Conservation (phyloP, 2,888 invertebrate genomes). For the Drosophila pegasa region DNA sequence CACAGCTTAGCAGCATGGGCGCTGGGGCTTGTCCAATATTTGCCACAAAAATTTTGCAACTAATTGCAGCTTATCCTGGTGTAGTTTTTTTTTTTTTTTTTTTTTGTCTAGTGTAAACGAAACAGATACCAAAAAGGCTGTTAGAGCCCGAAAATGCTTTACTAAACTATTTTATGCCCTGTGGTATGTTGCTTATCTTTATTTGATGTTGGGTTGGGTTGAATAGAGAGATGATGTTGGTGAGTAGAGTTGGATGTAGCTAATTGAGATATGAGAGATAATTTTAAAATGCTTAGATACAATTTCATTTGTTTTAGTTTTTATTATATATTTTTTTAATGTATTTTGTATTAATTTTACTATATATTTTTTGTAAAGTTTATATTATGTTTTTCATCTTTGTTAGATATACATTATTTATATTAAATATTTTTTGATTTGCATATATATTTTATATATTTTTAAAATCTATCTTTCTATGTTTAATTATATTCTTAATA, state of each 20-base stretch:
- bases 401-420: too few species aligned
- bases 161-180: conserved; percentile 2
- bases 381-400: too few species aligned
- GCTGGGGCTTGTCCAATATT: conserved; percentile 39
- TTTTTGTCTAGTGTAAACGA: conserved; percentile 20
- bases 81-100: conserved; percentile 1
- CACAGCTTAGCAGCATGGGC: neutral
- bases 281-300: neutral
- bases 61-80: conserved; percentile 67
- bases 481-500: too few species aligned
- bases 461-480: too few species aligned
- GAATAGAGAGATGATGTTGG: neutral
- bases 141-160: neutral
- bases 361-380: too few species aligned
- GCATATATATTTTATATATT: too few species aligned
- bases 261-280: neutral
- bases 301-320: neutral
- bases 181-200: conserved; percentile 1
- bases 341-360: too few species aligned
- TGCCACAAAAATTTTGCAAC: conserved; percentile 68
- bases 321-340: neutral
- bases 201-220: neutral
- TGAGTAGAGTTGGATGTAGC: neutral
- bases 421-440: too few species aligned
- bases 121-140: conserved; percentile 15